Conservation (phyloP, 2,113 vertebrate genomes). For the Oreamnos americanus region DNA sequence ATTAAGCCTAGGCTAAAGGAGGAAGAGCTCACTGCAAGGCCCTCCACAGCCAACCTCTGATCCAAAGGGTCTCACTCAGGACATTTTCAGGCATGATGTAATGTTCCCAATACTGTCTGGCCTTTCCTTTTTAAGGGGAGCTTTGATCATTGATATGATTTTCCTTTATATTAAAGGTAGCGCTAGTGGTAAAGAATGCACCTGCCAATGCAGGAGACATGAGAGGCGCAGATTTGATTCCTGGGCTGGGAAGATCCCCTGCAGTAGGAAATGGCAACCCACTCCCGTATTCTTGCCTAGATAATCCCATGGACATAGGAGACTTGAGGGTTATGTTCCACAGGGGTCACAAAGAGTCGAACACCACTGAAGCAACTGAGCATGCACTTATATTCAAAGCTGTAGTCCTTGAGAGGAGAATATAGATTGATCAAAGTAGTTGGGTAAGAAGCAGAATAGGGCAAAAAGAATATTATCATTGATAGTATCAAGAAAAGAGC, state of each 20-base stretch:
- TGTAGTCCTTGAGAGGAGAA: not conserved
- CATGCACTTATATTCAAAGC: not conserved
- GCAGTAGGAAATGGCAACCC: not conserved
- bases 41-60: not conserved
- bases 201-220: not conserved
- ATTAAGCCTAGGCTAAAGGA: not conserved
- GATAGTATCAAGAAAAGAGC: not conserved
- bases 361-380: not conserved
- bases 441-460: not conserved
- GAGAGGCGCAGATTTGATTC: accelerated
- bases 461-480: not conserved
- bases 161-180: not conserved
- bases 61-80: not conserved
- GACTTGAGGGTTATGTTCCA: not conserved
- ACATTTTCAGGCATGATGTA: not conserved
- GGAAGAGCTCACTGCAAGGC: not conserved
- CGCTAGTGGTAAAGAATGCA: not conserved
- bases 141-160: not conserved
- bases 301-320: not conserved
- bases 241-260: not conserved
- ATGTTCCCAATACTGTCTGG: not conserved
- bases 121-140: not conserved
- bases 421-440: not conserved
- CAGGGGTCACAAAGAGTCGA: not conserved
- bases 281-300: not conserved